These are phyloP conservation scores for Ormyrus labotus DNA, from an alignment of 2,888 invertebrate genomes.

Conservation along the genomic window DNA sequence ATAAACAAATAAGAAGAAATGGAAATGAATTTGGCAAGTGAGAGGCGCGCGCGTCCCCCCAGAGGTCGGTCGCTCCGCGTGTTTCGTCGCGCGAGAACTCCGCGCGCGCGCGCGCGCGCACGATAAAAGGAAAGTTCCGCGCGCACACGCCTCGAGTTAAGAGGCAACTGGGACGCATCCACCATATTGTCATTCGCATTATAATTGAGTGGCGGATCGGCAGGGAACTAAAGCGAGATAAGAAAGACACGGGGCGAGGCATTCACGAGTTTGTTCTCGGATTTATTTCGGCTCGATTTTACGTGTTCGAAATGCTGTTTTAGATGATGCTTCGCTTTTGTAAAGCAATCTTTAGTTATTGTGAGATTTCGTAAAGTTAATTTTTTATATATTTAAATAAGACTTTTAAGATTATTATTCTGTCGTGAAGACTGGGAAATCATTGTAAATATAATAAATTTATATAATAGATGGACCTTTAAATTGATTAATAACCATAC, in stretches of 20 bases:
- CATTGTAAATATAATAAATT: too few species aligned
- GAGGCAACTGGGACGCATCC: conserved; percentile 61
- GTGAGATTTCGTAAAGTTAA: too few species aligned
- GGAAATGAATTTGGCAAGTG: conserved; percentile 28
- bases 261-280: too few species aligned
- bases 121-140: conserved; percentile 37
- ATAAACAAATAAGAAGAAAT: conserved; percentile 53
- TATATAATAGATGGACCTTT: too few species aligned
- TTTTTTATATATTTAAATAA: too few species aligned
- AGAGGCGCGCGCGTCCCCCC: conserved; percentile 1
- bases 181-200: conserved; percentile 61
- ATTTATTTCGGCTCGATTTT: too few species aligned
- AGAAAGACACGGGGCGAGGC: conserved; percentile 7
- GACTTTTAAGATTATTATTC: too few species aligned
- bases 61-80: conserved; percentile 7
- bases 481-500: too few species aligned
- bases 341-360: too few species aligned
- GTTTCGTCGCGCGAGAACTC: background rate
- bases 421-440: too few species aligned
- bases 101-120: background rate
- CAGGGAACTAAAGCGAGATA: conserved; percentile 41
- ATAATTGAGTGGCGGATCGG: conserved; percentile 55
- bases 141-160: conserved; percentile 56
- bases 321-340: too few species aligned
- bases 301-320: too few species aligned